Percentiles rank a stretch among this genome's conserved stretches.
Evolutionary conservation across 2,113 vertebrate genomes (phyloP).

Genomic region (Urocolius indicus): DNA sequence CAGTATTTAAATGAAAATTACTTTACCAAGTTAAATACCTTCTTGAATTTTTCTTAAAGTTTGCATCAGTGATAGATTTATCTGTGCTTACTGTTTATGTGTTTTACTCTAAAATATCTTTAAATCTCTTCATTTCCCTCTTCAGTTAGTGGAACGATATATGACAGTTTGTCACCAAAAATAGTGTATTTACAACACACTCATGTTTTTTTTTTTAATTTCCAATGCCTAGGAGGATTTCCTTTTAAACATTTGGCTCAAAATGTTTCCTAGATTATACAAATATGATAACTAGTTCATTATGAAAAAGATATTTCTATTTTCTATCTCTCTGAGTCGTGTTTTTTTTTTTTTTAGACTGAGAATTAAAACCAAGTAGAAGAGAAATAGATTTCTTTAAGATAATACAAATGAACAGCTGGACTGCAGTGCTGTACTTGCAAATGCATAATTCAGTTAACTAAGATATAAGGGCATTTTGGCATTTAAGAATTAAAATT

Average conservation of each 20-base stretch:
- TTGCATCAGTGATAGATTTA: neutral
- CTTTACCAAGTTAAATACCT: neutral
- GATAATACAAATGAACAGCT: neutral
- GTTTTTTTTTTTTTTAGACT: neutral
- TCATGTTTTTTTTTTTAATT: neutral
- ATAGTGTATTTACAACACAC: neutral
- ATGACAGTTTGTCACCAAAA: neutral
- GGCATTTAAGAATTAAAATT: neutral
- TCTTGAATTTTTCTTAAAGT: neutral
- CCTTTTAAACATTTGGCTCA: neutral
- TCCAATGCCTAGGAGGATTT: neutral
- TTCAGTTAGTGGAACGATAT: neutral
- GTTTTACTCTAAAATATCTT: neutral
- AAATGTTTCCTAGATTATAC: neutral
- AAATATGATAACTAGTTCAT: neutral
- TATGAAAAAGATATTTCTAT: neutral
- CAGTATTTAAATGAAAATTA: neutral
- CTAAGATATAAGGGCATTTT: conserved; percentile 13
- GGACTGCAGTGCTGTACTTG: neutral
- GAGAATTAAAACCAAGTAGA: neutral
- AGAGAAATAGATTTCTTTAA: neutral
- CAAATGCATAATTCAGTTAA: neutral
- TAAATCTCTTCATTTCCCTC: neutral
- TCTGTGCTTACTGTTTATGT: neutral
- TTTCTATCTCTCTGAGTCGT: neutral